Conservation (phyloP, 2,888 invertebrate species). For the Drosophila suboccidentalis region DNA sequence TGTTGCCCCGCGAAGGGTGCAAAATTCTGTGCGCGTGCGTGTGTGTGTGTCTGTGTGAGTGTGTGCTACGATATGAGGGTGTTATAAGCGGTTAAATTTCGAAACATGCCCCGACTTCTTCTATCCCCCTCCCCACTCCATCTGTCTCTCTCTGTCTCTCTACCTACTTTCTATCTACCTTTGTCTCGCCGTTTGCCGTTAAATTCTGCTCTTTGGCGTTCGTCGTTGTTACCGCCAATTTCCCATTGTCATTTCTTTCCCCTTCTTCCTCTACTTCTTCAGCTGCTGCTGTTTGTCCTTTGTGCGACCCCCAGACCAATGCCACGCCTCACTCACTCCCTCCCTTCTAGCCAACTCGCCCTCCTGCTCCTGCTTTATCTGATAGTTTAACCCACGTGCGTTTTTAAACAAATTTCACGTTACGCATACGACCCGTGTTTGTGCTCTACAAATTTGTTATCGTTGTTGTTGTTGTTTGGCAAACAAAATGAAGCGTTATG, state of each 20-base stretch:
- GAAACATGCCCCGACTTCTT: constrained; percentile 43
- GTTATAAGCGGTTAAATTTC: constrained; percentile 80
- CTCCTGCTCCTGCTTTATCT: neutral
- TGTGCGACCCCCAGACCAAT: constrained; percentile 67
- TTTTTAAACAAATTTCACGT: constrained; percentile 63
- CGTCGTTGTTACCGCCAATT: constrained; percentile 57
- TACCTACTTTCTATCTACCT: constrained; percentile 18
- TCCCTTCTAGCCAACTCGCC: neutral
- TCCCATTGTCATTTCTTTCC: constrained; percentile 38
- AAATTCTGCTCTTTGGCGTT: constrained; percentile 51
- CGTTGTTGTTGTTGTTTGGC: constrained; percentile 23
- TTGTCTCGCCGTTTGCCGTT: constrained; percentile 17
- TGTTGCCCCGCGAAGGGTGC: constrained; percentile 36
- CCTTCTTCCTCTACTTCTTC: neutral
- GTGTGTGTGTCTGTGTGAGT: constrained; percentile 19
- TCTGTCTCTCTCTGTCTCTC: neutral
- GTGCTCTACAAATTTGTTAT: constrained; percentile 27
- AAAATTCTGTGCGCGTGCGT: constrained; percentile 35
- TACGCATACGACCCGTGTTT: constrained; percentile 65
- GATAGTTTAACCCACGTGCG: constrained; percentile 42
- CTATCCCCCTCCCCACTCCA: neutral
- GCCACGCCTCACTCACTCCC: constrained; percentile 27
- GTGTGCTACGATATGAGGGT: constrained; percentile 55
- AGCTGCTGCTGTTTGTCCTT: constrained; percentile 63
- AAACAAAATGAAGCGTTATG: constrained; percentile 21